Percentiles rank a stretch among this genome's conserved stretches.
Conservation (phyloP, 30 jellyfish, hydroid and myxozoan genomes). For the Nemopilema nomurai region DNA sequence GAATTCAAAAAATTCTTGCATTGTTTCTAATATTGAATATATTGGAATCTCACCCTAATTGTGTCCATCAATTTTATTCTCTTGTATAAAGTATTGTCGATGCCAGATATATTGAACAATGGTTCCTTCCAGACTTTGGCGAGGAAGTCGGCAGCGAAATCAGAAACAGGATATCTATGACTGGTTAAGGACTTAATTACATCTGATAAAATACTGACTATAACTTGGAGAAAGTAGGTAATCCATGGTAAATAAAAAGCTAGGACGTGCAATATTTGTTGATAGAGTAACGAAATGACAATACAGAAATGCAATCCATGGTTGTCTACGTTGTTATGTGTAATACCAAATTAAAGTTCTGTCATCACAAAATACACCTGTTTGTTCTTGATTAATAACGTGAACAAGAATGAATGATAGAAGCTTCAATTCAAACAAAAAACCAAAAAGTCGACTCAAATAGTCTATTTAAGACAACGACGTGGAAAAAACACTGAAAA, state of each 20-base stretch:
- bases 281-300: not conserved
- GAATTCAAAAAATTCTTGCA: not conserved
- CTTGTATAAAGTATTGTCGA: conserved; percentile 65
- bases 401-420: no score
- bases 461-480: not conserved
- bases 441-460: not conserved
- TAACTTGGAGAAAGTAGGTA: no score
- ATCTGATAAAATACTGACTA: no score
- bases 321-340: not conserved
- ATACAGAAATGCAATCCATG: not conserved
- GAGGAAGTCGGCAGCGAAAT: conserved; percentile 78
- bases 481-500: not conserved
- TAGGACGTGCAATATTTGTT: no score
- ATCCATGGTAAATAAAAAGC: no score
- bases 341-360: not conserved
- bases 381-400: no score
- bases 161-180: conserved; percentile 81
- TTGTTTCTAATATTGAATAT: no score
- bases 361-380: no score
- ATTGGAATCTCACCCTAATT: conserved; percentile 56
- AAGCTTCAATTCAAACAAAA: no score
- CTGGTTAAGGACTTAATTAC: not conserved
- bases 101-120: conserved; percentile 70
- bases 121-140: conserved; percentile 77
- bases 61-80: conserved; percentile 51